These are phyloP conservation scores for Camponotus fellah DNA, from an alignment of 2,888 invertebrate genomes.

Conservation along the genomic window DNA sequence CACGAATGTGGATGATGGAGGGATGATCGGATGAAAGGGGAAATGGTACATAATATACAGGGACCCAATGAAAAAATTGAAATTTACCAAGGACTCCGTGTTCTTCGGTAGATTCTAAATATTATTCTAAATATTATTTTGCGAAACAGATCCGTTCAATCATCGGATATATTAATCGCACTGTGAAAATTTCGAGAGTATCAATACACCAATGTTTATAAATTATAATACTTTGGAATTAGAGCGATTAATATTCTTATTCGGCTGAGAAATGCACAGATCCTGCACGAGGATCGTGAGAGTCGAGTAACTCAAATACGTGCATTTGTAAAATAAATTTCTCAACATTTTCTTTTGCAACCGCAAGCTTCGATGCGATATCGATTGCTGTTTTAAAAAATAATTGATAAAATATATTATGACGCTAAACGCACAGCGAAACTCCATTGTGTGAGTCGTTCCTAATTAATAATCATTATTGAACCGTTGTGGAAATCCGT, in stretches of 20 bases:
- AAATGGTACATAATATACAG: slow-evolving; percentile 65
- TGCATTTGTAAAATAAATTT: not conserved
- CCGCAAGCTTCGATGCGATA: not conserved
- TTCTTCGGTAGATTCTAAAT: slow-evolving; percentile 66
- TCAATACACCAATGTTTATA: slow-evolving; percentile 9
- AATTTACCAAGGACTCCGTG: slow-evolving; percentile 63
- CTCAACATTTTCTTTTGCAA: not conserved
- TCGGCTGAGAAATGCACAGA: not conserved
- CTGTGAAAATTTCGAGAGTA: not conserved
- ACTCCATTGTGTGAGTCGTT: slow-evolving; percentile 21
- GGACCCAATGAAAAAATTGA: slow-evolving; percentile 70
- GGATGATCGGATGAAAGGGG: slow-evolving; percentile 30
- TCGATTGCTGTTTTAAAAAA: slow-evolving; percentile 8
- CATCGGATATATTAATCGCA: slow-evolving; percentile 14
- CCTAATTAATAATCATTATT: slow-evolving; percentile 14
- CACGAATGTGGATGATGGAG: slow-evolving; percentile 2
- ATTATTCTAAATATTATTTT: slow-evolving; percentile 33
- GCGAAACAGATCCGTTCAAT: slow-evolving; percentile 13
- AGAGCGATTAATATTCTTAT: slow-evolving; percentile 5
- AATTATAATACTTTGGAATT: slow-evolving; percentile 35
- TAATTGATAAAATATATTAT: slow-evolving; percentile 1
- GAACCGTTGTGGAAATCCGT: slow-evolving; percentile 15
- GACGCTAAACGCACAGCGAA: slow-evolving; percentile 7
- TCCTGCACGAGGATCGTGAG: not conserved
- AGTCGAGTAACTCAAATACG: not conserved